Conservation (phyloP, 2,113 vertebrate species). For the Polyodon spathula region DNA sequence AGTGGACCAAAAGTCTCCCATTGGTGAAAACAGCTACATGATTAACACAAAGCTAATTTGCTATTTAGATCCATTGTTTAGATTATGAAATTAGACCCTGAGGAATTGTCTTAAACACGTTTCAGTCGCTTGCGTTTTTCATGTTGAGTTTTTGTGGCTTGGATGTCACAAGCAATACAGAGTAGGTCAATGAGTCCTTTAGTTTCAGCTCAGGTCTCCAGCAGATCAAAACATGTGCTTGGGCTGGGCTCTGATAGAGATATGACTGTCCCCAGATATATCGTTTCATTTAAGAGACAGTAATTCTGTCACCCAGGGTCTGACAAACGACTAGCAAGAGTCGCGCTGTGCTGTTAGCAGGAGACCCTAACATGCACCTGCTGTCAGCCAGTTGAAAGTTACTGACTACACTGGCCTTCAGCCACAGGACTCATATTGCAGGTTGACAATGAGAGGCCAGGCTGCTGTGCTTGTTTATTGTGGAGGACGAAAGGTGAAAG, state of each 20-base stretch:
- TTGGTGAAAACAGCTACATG: too few species aligned
- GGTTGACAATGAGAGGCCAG: conserved; percentile 34
- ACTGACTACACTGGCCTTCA: conserved; percentile 65
- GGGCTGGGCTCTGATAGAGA: conserved; percentile 24
- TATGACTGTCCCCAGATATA: conserved; percentile 52
- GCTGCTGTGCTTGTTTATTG: conserved; percentile 38
- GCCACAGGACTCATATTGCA: conserved; percentile 45
- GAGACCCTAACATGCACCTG: conserved; percentile 27
- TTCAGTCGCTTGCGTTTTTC: too few species aligned
- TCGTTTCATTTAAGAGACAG: conserved; percentile 56
- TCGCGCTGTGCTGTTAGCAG: conserved; percentile 36
- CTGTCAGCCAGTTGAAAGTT: conserved; percentile 54
- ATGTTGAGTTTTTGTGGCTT: too few species aligned
- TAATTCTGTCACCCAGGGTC: conserved; percentile 50
- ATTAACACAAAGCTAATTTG: too few species aligned
- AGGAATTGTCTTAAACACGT: too few species aligned
- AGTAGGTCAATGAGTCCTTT: conserved; percentile 20
- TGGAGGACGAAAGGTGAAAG: conserved; percentile 31
- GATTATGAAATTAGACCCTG: neutral
- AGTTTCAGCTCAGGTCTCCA: conserved; percentile 27
- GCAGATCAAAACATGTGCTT: conserved; percentile 15
- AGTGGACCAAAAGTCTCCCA: too few species aligned
- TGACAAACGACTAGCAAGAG: conserved; percentile 45
- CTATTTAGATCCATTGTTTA: too few species aligned
- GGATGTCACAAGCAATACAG: too few species aligned